Conservation (phyloP, 2,113 vertebrate genomes). For the Diphyllodes magnificus region DNA sequence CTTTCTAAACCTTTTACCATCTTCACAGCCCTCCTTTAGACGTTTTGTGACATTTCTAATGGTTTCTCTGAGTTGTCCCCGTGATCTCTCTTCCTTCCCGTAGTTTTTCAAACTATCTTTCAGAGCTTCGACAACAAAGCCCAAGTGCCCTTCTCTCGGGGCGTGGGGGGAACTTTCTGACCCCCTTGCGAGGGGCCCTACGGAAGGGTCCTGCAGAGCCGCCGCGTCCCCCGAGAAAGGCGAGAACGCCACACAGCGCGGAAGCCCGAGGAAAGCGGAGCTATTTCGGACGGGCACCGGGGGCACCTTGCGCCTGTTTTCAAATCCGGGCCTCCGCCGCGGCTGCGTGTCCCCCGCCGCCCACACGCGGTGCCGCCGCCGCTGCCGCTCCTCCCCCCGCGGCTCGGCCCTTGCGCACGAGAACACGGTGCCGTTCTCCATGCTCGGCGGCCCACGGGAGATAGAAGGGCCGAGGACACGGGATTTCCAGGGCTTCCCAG, state of each 20-base stretch:
- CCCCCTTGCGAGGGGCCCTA: fast-evolving
- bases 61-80: no score
- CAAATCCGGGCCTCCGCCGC: not conserved
- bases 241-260: fast-evolving
- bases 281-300: fast-evolving
- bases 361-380: not conserved
- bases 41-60: not conserved
- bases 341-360: not conserved
- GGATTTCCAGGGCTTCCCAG: fast-evolving
- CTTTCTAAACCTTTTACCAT: not conserved
- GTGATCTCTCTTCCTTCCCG: no score
- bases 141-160: fast-evolving
- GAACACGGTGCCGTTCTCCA: not conserved
- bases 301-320: fast-evolving
- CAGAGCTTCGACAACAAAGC: fast-evolving
- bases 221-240: not conserved
- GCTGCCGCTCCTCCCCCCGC: not conserved
- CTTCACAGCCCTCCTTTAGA: not conserved
- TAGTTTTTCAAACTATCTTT: not conserved
- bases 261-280: fast-evolving
- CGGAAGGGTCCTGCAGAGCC: fast-evolving
- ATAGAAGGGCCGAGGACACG: fast-evolving
- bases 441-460: fast-evolving
- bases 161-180: fast-evolving
- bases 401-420: not conserved